Base-by-base conservation (phyloP, 2,113 vertebrate species). In the Prionailurus viverrinus region DNA sequence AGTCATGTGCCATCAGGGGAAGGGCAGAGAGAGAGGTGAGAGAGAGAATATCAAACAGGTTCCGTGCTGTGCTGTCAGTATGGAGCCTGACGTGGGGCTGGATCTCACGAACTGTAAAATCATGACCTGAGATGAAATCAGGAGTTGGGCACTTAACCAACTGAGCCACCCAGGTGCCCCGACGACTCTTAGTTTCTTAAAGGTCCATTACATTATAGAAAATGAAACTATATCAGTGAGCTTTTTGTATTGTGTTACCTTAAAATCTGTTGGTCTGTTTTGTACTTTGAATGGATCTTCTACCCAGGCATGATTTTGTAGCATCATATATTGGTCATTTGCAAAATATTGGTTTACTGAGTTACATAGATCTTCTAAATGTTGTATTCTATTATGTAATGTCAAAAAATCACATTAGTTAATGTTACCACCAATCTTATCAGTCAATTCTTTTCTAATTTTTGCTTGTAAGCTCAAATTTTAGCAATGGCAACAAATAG, bases 381-480 rank as follows among this genome's bases (percentile, higher is more conserved):
- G 36, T 91, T 66, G 76, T 80, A 79, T 78, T 96, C 82, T 91
- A 36, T 95, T 96, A 51, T 69, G 58, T 55, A 87, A 29, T 98
- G 55, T 96, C 53, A 69, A 87, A 94, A 97, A 85, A 66, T 51
- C 61, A 86, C 71, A 83, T 94, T 95, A 94, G 87, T 95, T 97
- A 89, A 80, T 98, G 83, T 95, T 39, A 41, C 86, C 23, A 73
- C 86, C 65, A 69, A 41, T 95, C 45, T 89, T 39, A 63, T 87
- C 83, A 96, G 96, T 89, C 61, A 95, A 95, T 31, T 97, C 85
- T 96, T 96, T 85, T 89, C 87, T 93, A 63, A 95, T 97, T 96
- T 97, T 97, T 89, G 12, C 80, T 94, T 96, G 86, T 96, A 96
- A 96, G 63, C 79, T 95, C 83, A 94, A 84, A 80, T 96, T 96